phyloP scores from a whole-genome alignment of 1,140 invertebrate genomes.

The Magallana gigas region DNA sequence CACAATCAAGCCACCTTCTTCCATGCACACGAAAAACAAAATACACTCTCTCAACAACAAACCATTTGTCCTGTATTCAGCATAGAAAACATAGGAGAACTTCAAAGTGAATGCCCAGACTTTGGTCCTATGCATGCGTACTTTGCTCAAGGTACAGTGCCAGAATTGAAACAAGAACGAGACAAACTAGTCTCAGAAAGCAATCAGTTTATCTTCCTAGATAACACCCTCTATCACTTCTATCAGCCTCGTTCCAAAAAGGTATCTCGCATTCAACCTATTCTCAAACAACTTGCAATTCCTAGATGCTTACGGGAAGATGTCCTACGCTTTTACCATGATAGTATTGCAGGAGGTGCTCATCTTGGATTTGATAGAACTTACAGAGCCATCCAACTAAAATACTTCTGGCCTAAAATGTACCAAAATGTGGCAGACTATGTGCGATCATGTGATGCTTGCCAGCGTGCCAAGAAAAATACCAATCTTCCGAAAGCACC shows the following conservation, averaged over 20 bases:
- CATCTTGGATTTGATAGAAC: constrained; percentile 62
- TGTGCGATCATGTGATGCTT: constrained; percentile 56
- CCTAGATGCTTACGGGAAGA: constrained; percentile 50
- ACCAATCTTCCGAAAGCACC: not conserved
- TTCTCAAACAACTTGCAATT: constrained; percentile 46
- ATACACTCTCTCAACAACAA: not conserved
- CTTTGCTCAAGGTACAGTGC: constrained; percentile 24
- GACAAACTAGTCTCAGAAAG: not conserved
- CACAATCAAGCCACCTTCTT: constrained; percentile 31
- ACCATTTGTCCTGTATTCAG: not conserved
- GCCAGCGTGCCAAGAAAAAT: constrained; percentile 42
- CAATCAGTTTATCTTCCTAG: no score
- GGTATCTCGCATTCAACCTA: no score
- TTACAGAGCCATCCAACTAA: constrained; percentile 46
- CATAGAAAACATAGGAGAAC: not conserved
- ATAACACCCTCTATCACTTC: no score
- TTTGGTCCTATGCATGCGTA: constrained; percentile 49
- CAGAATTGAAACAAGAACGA: constrained; percentile 37
- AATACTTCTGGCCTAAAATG: constrained; percentile 65
- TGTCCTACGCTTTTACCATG: constrained; percentile 54
- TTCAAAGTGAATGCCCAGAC: constrained; percentile 55
- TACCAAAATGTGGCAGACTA: constrained; percentile 56
- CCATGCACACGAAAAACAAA: not conserved
- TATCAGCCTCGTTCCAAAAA: no score
- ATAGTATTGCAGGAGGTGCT: constrained; percentile 55